These are phyloP conservation scores for Toxotes jaculatrix DNA, from an alignment of 2,113 vertebrate species.

Conservation along the genomic window DNA sequence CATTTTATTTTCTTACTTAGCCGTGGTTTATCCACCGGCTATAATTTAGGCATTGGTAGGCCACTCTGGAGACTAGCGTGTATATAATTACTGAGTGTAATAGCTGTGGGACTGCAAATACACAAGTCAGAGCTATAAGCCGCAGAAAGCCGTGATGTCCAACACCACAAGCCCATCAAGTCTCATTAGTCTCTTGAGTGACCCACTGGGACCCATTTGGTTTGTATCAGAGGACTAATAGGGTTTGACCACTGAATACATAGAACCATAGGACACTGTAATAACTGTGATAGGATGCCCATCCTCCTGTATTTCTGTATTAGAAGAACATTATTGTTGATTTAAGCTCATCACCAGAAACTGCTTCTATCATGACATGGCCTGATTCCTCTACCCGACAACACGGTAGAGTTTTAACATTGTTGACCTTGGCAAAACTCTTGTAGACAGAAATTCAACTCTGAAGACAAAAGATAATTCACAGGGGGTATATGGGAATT, in stretches of 20 bases:
- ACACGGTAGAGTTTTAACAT: not conserved
- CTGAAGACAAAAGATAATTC: not conserved
- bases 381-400: no score
- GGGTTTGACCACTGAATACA: slow-evolving; percentile 10
- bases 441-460: slow-evolving; percentile 6
- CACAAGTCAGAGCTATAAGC: slow-evolving; percentile 56
- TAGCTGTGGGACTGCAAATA: slow-evolving; percentile 65
- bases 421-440: slow-evolving; percentile 16
- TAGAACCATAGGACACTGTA: slow-evolving; percentile 28
- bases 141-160: slow-evolving; percentile 54
- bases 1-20: slow-evolving; percentile 54
- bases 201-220: slow-evolving; percentile 64
- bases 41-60: slow-evolving; percentile 72
- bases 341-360: slow-evolving; percentile 10
- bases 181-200: slow-evolving; percentile 57
- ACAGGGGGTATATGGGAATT: not conserved
- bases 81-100: slow-evolving; percentile 75
- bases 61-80: slow-evolving; percentile 58
- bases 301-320: not conserved
- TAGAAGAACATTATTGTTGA: not conserved
- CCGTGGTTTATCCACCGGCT: slow-evolving; percentile 74
- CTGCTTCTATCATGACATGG: not conserved
- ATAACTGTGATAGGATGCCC: not conserved
- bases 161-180: slow-evolving; percentile 46
- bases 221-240: slow-evolving; percentile 48